Percentiles rank a stretch among this genome's conserved stretches.
Conservation (phyloP, 92 coral and sea anemone genomes). For the Porites cylindrica region DNA sequence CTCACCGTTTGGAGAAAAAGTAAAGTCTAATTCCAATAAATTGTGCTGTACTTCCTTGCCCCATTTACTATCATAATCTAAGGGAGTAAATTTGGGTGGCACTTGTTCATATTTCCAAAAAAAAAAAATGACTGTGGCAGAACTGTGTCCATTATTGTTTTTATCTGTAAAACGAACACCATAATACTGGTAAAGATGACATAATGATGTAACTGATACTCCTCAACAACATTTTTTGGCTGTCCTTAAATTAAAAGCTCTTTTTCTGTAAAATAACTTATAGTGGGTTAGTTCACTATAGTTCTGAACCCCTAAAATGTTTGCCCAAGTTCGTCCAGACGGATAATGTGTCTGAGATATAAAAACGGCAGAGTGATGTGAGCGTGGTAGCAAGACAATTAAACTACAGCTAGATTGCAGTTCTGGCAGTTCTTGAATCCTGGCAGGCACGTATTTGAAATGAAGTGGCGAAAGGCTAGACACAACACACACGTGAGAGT, state of each 20-base stretch:
- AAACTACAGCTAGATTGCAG: neutral
- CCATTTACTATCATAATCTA: conserved; percentile 36
- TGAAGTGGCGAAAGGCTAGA: too few relatives aligned
- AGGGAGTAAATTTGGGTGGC: conserved; percentile 37
- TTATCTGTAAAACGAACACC: neutral
- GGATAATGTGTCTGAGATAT: too few relatives aligned
- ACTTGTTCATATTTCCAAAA: conserved; percentile 24
- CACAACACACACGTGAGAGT: too few relatives aligned
- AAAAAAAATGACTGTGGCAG: conserved; percentile 31
- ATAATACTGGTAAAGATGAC: conserved; percentile 33
- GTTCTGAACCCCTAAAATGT: conserved; percentile 31
- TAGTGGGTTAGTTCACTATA: conserved; percentile 40
- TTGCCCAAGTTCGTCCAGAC: too few relatives aligned
- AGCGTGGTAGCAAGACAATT: too few relatives aligned
- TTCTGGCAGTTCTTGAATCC: neutral
- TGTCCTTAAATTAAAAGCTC: conserved; percentile 22
- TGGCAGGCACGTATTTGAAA: too few relatives aligned
- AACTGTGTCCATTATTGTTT: conserved; percentile 19
- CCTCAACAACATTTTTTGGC: conserved; percentile 23
- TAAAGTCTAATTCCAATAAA: conserved; percentile 34
- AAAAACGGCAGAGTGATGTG: too few relatives aligned
- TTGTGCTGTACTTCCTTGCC: conserved; percentile 40
- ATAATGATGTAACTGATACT: conserved; percentile 27
- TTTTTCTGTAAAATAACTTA: conserved; percentile 32
- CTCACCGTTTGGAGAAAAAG: conserved; percentile 25